phyloP scores from a whole-genome alignment of 2,888 invertebrate genomes.

The Brassicogethes aeneus region DNA sequence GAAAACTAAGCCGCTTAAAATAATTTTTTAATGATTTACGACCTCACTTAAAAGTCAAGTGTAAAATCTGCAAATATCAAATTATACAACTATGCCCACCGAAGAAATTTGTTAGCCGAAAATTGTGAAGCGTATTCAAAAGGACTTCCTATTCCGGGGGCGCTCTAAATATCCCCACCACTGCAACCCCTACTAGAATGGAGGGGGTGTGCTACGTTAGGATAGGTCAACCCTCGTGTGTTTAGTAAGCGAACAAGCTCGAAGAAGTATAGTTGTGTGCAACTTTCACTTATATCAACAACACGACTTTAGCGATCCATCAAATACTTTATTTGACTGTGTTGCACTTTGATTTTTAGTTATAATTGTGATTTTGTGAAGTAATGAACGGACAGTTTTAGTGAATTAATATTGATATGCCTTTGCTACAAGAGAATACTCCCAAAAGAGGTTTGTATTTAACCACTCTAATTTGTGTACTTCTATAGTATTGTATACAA shows the following conservation, averaged over 20 bases:
- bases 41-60: no score
- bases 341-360: slow-evolving; percentile 9
- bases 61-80: neutral
- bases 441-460: slow-evolving; percentile 35
- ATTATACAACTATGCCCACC: neutral
- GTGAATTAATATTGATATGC: slow-evolving; percentile 27
- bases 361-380: slow-evolving; percentile 13
- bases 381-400: slow-evolving; percentile 17
- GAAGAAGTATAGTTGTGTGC: slow-evolving; percentile 23
- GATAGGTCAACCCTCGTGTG: slow-evolving; percentile 41
- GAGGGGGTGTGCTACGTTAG: slow-evolving; percentile 39
- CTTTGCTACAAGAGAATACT: slow-evolving; percentile 37
- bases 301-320: no score
- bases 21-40: no score
- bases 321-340: no score
- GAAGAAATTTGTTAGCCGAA: neutral
- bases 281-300: slow-evolving; percentile 10
- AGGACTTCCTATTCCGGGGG: slow-evolving; percentile 24
- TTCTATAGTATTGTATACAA: no score
- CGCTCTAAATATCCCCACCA: slow-evolving; percentile 36
- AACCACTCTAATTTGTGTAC: no score
- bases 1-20: no score
- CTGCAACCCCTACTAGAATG: slow-evolving; percentile 24
- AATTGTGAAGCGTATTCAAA: neutral
- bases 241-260: slow-evolving; percentile 34